phyloP scores from a whole-genome alignment of 2,113 vertebrate species.

The Sialia sialis region DNA sequence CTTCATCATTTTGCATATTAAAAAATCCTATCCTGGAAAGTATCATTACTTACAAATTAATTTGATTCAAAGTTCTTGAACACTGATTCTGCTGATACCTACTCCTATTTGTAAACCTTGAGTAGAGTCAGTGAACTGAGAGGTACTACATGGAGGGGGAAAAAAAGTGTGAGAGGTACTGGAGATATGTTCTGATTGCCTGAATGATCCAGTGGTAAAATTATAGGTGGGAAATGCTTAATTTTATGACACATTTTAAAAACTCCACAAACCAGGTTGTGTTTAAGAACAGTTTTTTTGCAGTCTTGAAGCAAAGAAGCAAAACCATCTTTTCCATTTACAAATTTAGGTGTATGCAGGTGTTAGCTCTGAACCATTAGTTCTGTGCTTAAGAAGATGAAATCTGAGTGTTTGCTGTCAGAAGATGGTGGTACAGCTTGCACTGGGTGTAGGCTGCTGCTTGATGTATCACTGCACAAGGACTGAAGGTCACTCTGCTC shows the following conservation, averaged over 20 bases:
- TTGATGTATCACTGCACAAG: neutral
- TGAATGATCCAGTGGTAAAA: neutral
- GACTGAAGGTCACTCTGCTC: neutral
- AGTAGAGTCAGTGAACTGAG: neutral
- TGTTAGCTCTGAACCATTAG: neutral
- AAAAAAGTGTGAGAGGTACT: neutral
- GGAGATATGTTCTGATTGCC: neutral
- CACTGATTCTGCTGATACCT: neutral
- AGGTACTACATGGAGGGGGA: neutral
- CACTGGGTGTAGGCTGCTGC: neutral
- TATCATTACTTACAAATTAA: neutral
- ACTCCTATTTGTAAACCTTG: neutral
- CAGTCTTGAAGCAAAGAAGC: neutral
- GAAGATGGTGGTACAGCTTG: neutral
- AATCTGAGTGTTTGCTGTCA: neutral
- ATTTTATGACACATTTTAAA: neutral
- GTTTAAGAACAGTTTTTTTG: neutral
- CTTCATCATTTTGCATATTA: neutral
- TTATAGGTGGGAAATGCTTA: neutral
- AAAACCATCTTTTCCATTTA: neutral
- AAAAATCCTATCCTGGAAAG: neutral
- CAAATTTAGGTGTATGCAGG: neutral
- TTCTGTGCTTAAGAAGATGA: neutral
- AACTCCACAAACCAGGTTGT: neutral
- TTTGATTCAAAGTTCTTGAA: neutral